Percentiles rank a stretch among this genome's conserved stretches.
Evolutionary conservation across 2,888 invertebrate species (phyloP).

Genomic region (Dermolepida albohirtum): DNA sequence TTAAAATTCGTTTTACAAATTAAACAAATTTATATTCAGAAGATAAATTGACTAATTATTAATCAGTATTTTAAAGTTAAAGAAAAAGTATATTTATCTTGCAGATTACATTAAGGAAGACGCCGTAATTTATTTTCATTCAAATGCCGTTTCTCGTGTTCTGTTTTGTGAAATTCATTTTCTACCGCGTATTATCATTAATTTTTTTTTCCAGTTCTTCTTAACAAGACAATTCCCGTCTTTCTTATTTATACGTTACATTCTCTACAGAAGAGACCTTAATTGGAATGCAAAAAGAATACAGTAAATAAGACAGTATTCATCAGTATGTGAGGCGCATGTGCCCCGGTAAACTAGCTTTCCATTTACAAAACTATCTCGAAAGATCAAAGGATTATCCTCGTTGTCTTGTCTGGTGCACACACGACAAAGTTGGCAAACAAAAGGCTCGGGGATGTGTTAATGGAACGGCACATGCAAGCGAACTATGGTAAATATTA

Average conservation of each 20-base stretch:
- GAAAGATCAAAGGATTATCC: conserved; percentile 26
- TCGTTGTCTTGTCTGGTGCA: conserved; percentile 26
- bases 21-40: no score
- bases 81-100: no score
- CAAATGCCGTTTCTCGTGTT: no score
- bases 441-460: conserved; percentile 12
- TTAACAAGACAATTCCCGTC: neutral
- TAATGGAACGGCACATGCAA: conserved; percentile 28
- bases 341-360: conserved; percentile 25
- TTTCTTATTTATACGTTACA: neutral
- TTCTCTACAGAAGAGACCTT: neutral
- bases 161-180: no score
- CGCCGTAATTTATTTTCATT: no score
- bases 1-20: no score
- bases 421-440: conserved; percentile 8
- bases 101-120: no score
- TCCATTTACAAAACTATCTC: conserved; percentile 26
- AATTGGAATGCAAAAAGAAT: conserved; percentile 18
- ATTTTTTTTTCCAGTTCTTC: no score
- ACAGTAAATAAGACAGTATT: conserved; percentile 6
- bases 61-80: no score
- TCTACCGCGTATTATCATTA: no score
- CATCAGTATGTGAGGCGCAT: conserved; percentile 26
- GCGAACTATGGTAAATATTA: conserved; percentile 18
- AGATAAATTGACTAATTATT: no score